phyloP scores from a whole-genome alignment of 2,888 invertebrate species.

The Sympetrum striolatum region DNA sequence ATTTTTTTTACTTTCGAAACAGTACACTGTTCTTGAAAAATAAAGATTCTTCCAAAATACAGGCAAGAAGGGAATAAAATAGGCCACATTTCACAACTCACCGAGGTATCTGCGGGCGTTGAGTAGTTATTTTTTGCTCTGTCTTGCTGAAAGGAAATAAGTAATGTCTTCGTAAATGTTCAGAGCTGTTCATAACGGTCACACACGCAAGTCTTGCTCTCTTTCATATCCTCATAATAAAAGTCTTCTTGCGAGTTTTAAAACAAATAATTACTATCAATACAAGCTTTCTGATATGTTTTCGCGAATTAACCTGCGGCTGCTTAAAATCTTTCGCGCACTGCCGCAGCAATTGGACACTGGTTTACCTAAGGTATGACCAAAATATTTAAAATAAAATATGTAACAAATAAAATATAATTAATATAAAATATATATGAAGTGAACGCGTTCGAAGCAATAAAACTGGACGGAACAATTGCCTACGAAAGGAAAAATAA shows the following conservation, averaged over 20 bases:
- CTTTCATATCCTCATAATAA: background rate
- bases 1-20: background rate
- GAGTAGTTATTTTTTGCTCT: constrained; percentile 39
- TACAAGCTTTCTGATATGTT: constrained; percentile 40
- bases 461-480: constrained; percentile 26
- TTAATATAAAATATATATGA: constrained; percentile 32
- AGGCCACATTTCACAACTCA: constrained; percentile 41
- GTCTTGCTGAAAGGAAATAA: constrained; percentile 15
- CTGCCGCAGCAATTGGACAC: constrained; percentile 29
- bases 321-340: background rate
- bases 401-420: constrained; percentile 38
- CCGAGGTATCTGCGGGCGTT: constrained; percentile 38
- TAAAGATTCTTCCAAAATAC: constrained; percentile 20
- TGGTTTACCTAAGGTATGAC: constrained; percentile 11
- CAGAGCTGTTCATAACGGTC: constrained; percentile 38
- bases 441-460: constrained; percentile 25
- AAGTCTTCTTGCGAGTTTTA: constrained; percentile 1
- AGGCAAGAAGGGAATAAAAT: constrained; percentile 26
- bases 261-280: constrained; percentile 10
- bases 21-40: background rate
- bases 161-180: constrained; percentile 27
- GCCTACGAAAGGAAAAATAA: background rate
- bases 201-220: constrained; percentile 3
- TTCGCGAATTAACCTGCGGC: constrained; percentile 40
- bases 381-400: constrained; percentile 40